Evolutionary conservation across 2,888 invertebrate genomes (phyloP).

Genomic region (Nipponacmea schrenckii): DNA sequence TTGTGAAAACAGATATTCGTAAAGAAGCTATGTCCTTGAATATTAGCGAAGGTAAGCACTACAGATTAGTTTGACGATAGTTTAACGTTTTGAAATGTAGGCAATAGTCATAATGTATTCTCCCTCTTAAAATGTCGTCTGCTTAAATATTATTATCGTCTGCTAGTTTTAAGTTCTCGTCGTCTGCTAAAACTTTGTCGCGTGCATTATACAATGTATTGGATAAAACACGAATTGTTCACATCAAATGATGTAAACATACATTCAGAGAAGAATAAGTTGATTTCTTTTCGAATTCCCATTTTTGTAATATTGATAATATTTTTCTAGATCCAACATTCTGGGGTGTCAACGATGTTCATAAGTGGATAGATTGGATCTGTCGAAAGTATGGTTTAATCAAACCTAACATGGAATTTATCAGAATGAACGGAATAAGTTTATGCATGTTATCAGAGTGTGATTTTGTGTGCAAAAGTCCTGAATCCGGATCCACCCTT

Average conservation of each 20-base stretch:
- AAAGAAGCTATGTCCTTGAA: background rate
- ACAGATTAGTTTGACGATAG: background rate
- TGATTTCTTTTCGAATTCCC: too few species aligned
- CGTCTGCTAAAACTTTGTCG: too few species aligned
- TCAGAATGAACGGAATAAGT: conserved; percentile 73
- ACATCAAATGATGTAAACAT: too few species aligned
- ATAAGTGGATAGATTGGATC: conserved; percentile 88
- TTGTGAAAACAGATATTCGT: conserved; percentile 11
- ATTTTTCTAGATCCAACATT: conserved; percentile 82
- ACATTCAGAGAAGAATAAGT: too few species aligned
- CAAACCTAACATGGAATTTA: conserved; percentile 81
- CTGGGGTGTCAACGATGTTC: conserved; percentile 83
- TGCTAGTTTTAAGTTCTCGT: too few species aligned
- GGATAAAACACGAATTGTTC: too few species aligned
- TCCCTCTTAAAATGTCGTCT: too few species aligned
- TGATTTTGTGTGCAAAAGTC: conserved; percentile 75
- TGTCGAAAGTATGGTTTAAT: conserved; percentile 76
- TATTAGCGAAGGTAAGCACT: conserved; percentile 6
- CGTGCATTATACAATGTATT: too few species aligned
- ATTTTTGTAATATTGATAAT: background rate
- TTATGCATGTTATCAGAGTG: conserved; percentile 83
- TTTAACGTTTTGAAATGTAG: background rate
- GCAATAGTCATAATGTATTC: background rate
- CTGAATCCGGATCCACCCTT: conserved; percentile 74
- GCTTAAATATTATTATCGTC: too few species aligned